Conservation (phyloP, 2,888 invertebrate species). For the Tiphia femorata region DNA sequence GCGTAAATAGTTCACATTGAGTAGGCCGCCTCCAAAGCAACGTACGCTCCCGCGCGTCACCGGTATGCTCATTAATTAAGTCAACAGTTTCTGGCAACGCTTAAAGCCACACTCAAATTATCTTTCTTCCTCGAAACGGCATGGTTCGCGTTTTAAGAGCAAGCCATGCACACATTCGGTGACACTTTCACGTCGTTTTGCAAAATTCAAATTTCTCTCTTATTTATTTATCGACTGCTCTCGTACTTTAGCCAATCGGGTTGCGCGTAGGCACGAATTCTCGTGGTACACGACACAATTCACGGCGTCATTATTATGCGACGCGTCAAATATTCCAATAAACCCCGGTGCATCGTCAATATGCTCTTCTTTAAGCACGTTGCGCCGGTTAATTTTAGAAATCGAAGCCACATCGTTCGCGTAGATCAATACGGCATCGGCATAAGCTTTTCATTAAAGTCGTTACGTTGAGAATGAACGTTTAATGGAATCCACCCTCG, state of each 20-base stretch:
- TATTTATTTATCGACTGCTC: too few species aligned
- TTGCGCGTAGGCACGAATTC: too few species aligned
- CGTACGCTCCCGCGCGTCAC: conserved; percentile 1
- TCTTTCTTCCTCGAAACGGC: background rate
- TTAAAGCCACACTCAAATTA: conserved; percentile 8
- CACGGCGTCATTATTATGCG: too few species aligned
- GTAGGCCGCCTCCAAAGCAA: background rate
- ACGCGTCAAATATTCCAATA: too few species aligned
- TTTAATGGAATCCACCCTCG: too few species aligned
- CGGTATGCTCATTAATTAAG: conserved; percentile 32
- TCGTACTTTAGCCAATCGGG: too few species aligned
- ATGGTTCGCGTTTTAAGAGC: background rate
- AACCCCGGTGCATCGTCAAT: background rate
- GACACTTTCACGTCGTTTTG: background rate
- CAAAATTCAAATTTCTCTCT: too few species aligned
- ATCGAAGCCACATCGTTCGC: conserved; percentile 31
- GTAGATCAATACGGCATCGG: conserved; percentile 34
- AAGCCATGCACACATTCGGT: background rate
- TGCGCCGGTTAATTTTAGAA: conserved; percentile 39
- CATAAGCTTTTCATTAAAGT: conserved; percentile 22
- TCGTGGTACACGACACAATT: too few species aligned
- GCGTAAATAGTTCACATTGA: background rate
- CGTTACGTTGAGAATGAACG: conserved; percentile 19
- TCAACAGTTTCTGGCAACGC: conserved; percentile 23
- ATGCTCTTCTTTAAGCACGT: conserved; percentile 28